These are phyloP conservation scores for Planococcus citri DNA, from an alignment of 1,140 invertebrate species.

Conservation along the genomic window DNA sequence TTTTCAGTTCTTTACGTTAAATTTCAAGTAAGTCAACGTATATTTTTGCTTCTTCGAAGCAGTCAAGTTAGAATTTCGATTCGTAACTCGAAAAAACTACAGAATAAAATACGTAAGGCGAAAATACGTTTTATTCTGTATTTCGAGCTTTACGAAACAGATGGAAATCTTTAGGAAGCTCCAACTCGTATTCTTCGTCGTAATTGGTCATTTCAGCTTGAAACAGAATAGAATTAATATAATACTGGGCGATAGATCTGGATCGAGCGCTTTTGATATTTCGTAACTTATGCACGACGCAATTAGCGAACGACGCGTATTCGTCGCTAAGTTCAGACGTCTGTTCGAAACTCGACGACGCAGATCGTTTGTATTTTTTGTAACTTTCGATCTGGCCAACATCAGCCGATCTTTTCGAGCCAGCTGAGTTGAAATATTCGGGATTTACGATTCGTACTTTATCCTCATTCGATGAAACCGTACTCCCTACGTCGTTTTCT, in stretches of 20 bases:
- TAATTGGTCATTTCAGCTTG: slow-evolving; percentile 12
- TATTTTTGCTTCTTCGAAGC: too few relatives aligned
- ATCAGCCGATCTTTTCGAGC: neutral
- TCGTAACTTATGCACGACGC: neutral
- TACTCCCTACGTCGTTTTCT: neutral
- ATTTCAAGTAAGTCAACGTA: too few relatives aligned
- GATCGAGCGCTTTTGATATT: neutral
- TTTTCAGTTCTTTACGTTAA: too few relatives aligned
- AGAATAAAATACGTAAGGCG: too few relatives aligned
- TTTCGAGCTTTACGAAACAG: neutral
- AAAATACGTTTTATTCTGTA: too few relatives aligned
- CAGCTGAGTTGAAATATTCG: neutral
- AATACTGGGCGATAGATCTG: neutral
- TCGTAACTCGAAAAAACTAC: too few relatives aligned
- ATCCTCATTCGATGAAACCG: neutral
- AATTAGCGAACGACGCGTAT: neutral
- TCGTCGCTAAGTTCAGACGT: neutral
- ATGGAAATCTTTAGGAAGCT: neutral
- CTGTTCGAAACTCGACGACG: neutral
- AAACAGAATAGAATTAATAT: neutral
- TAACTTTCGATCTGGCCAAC: neutral
- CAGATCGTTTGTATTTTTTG: neutral
- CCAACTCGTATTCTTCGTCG: neutral
- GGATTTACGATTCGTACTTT: neutral
- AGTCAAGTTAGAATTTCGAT: too few relatives aligned